Evolutionary conservation across 2,888 invertebrate genomes (phyloP).

Genomic region (Yponomeuta cagnagella): DNA sequence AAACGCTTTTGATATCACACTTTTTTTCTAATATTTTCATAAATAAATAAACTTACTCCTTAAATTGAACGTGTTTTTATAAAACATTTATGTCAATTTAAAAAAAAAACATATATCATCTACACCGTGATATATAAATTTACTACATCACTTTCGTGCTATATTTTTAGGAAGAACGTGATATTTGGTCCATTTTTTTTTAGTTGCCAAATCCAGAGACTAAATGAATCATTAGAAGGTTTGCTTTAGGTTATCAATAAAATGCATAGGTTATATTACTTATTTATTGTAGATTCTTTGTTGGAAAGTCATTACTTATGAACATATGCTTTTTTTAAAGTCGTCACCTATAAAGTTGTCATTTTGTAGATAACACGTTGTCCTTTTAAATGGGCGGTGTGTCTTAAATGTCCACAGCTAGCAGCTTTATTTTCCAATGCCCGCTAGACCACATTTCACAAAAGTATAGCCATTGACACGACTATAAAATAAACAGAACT

Average conservation of each 20-base stretch:
- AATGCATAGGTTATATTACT: neutral
- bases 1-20: neutral
- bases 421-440: too few species aligned
- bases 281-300: neutral
- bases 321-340: neutral
- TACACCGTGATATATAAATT: neutral
- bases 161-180: neutral
- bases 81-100: neutral
- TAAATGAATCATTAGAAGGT: neutral
- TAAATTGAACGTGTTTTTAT: neutral
- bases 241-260: neutral
- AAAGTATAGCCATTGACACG: too few species aligned
- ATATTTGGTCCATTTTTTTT: neutral
- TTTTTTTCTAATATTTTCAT: neutral
- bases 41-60: neutral
- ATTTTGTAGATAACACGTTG: neutral
- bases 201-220: neutral
- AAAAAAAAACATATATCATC: neutral
- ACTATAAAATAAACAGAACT: too few species aligned
- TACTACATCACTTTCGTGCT: neutral
- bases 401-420: too few species aligned
- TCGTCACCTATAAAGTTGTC: neutral
- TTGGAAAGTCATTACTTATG: neutral
- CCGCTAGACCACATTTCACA: too few species aligned
- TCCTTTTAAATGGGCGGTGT: neutral